Conservation (phyloP, 2,797 vertebrate species). For the Petrocephalus schoutedeni region DNA sequence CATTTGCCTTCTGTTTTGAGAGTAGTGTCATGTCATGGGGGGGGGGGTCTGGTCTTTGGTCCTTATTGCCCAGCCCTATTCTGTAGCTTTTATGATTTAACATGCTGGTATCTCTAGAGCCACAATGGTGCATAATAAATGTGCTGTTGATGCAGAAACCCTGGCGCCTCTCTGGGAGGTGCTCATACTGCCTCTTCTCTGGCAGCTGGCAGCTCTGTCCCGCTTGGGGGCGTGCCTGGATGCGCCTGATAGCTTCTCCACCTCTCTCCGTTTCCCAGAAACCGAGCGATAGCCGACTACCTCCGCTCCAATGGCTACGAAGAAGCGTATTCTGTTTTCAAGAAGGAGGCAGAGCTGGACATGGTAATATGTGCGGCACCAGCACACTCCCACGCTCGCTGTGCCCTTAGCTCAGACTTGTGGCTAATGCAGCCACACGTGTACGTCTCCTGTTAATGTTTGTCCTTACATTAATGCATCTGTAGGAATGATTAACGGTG, state of each 20-base stretch:
- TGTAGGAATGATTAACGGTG: not conserved
- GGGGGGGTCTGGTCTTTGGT: not conserved
- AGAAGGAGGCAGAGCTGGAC: conserved; percentile 97
- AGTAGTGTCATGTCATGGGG: not conserved
- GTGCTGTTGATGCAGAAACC: not conserved
- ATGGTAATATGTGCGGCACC: conserved; percentile 65
- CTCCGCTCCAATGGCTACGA: conserved; percentile 98
- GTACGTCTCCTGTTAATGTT: not conserved
- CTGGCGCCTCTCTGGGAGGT: not conserved
- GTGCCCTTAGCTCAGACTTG: not conserved
- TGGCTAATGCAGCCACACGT: not conserved
- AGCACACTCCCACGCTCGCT: not conserved
- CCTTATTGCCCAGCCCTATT: not conserved
- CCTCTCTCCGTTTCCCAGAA: conserved; percentile 64
- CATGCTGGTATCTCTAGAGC: no score
- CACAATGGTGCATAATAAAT: not conserved
- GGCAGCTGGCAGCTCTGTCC: not conserved
- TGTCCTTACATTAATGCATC: not conserved
- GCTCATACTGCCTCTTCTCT: not conserved
- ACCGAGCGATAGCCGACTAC: conserved; percentile 98
- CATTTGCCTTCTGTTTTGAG: not conserved
- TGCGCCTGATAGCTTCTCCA: conserved; percentile 15
- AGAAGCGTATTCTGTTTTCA: conserved; percentile 97
- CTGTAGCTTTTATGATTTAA: not conserved
- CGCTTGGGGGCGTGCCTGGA: not conserved